Evolutionary conservation across 2,113 vertebrate species (phyloP), one percentile per base, ranked within the genome.

Genomic region (Ornithorhynchus anatinus): DNA sequence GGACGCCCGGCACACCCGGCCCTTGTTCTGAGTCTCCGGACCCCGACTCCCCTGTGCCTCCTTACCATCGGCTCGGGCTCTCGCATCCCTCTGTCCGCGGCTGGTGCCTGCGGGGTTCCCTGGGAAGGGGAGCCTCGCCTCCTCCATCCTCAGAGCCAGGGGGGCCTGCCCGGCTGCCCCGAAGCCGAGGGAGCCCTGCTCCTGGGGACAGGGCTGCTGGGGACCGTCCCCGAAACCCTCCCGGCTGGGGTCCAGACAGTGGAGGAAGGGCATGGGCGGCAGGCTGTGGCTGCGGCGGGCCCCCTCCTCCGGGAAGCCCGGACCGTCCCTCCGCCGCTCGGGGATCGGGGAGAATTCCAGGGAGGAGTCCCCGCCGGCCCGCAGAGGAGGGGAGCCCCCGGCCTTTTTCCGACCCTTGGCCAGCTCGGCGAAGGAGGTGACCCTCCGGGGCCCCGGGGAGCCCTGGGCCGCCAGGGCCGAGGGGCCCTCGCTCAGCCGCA

Each of bases 391-490:
- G 17, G 92, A 62, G 13, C 92, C 84, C 15, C 87, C 82, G 0
- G 91, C 91, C 76, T 93, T 95, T 5, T 93, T 95, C 60, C 97
- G 90, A 66, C 95, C 96, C 51, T 95, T 95, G 19, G 98, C 97
- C 1, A 99, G 94, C 70, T 99, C 97, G 0, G 97, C 96, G 0
- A 99, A 99, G 8, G 98, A 99, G 1, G 98, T 99, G 60, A 99
- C 98, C 6, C 96, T 89, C 3, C 91, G 93, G 0, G 80, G 90
- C 1, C 91, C 89, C 27, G 77, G 77, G 58, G 93, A 94, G 6
- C 90, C 84, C 22, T 93, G 76, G 1, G 90, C 83, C 12, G 86
- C 64, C 11, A 89, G 80, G 20, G 86, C 68, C 2, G 81, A 84
- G 13, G 83, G 31, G 32, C 94, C 90, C 45, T 99, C 96, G 36